Evolutionary conservation across 2,113 vertebrate species (phyloP).

Genomic region (Cephalopterus ornatus): DNA sequence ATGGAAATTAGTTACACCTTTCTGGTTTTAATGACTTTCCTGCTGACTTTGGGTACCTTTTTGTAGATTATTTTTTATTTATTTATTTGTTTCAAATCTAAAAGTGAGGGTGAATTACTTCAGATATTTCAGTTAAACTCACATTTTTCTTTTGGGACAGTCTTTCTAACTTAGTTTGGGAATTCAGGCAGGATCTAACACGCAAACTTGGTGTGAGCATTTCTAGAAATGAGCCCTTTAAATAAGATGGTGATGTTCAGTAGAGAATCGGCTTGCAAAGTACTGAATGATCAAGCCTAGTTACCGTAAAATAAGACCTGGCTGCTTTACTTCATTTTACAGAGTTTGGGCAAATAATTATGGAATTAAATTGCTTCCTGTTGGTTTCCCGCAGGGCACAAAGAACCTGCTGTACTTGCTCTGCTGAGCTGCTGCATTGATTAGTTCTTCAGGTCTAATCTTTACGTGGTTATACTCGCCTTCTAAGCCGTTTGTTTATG

Average conservation of each 20-base stretch:
- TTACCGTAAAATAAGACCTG: conserved; percentile 41
- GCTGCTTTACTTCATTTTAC: conserved; percentile 48
- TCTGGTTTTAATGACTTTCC: background rate
- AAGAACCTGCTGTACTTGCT: background rate
- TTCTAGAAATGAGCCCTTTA: conserved; percentile 37
- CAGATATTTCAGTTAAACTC: conserved; percentile 5
- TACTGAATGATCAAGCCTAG: conserved; percentile 13
- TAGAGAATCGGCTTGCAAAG: conserved; percentile 35
- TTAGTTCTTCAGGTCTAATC: conserved; percentile 33
- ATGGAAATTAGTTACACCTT: background rate
- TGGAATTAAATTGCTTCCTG: conserved; percentile 58
- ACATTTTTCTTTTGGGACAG: background rate
- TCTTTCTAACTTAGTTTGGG: conserved; percentile 7
- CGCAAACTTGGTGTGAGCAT: background rate
- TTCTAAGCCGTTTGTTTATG: background rate
- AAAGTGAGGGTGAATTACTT: background rate
- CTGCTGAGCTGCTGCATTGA: conserved; percentile 6
- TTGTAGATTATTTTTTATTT: background rate
- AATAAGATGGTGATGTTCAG: conserved; percentile 19
- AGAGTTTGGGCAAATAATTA: conserved; percentile 50
- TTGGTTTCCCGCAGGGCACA: conserved; percentile 31
- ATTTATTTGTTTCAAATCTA: background rate
- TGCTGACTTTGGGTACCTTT: background rate
- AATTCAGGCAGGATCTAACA: background rate
- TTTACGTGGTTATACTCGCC: conserved; percentile 2